A percentile compares a stretch with the other conserved stretches of the same genome.
These are phyloP conservation scores for Gyrodactylus bullatarudis DNA, from an alignment of 1,140 invertebrate genomes.

Conservation along the genomic window DNA sequence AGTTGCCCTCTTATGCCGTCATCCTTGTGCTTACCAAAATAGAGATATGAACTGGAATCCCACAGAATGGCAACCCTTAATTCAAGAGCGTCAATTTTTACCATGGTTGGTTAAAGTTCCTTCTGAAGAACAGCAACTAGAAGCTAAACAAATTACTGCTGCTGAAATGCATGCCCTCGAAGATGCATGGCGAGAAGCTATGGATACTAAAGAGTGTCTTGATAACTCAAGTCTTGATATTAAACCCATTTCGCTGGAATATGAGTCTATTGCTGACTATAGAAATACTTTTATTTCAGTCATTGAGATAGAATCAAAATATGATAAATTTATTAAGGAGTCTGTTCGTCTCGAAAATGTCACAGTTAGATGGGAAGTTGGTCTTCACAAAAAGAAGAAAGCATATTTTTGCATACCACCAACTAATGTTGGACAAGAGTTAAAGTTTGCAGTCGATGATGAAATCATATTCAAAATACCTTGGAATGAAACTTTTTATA, in stretches of 20 bases:
- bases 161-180: conserved; percentile 87
- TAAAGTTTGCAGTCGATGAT: conserved; percentile 98
- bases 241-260: conserved; percentile 36
- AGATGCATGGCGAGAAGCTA: conserved; percentile 91
- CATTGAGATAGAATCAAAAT: conserved; percentile 84
- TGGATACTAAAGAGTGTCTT: conserved; percentile 75
- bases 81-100: conserved; percentile 66
- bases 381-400: conserved; percentile 82
- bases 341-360: conserved; percentile 93
- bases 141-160: conserved; percentile 68
- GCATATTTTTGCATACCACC: conserved; percentile 82
- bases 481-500: conserved; percentile 49
- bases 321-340: conserved; percentile 85
- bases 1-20: conserved; percentile 76
- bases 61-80: conserved; percentile 88
- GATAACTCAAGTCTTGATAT: conserved; percentile 87
- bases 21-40: conserved; percentile 80
- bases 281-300: conserved; percentile 88
- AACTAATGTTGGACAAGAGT: conserved; percentile 56
- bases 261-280: conserved; percentile 95
- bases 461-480: conserved; percentile 67
- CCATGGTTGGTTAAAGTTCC: conserved; percentile 40
- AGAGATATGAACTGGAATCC: conserved; percentile 97
- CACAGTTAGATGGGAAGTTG: conserved; percentile 85
- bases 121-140: conserved; percentile 62